Conservation (phyloP, 1,140 invertebrate species). For the Chionoecetes opilio region DNA sequence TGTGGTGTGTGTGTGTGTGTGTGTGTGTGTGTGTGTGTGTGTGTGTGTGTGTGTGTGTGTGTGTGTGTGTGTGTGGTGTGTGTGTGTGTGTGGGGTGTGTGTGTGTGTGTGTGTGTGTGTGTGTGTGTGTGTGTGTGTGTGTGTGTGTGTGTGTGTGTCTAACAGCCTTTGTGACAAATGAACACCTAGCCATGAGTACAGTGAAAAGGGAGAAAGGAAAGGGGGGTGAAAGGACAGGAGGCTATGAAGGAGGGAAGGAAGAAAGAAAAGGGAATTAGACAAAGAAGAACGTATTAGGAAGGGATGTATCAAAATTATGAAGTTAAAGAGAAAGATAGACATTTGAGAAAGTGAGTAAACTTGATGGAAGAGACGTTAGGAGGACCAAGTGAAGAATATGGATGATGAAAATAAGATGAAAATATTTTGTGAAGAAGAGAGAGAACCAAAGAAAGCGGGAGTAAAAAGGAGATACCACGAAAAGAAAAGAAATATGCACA, state of each 20-base stretch:
- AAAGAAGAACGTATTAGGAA: not conserved
- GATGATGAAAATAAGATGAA: not conserved
- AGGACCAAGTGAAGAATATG: not conserved
- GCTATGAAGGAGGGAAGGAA: not conserved
- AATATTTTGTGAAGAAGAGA: not conserved
- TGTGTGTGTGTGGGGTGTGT: too few relatives aligned
- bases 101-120: not conserved
- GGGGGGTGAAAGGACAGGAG: not conserved
- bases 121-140: conserved; percentile 6
- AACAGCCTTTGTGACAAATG: not conserved
- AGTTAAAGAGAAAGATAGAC: not conserved
- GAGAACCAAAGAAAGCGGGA: not conserved
- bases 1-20: too few relatives aligned
- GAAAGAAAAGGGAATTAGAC: not conserved
- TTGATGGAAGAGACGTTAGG: too few relatives aligned
- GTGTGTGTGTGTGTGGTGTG: too few relatives aligned
- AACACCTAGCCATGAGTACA: not conserved
- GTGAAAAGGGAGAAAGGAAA: not conserved
- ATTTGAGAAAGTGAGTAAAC: not conserved
- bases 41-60: too few relatives aligned
- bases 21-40: too few relatives aligned
- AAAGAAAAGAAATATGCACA: not conserved
- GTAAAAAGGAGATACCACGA: not conserved
- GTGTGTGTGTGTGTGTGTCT: not conserved
- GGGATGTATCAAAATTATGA: not conserved